Evolutionary conservation across 2,888 invertebrate genomes (phyloP).

Genomic region (Xestia c-nigrum): DNA sequence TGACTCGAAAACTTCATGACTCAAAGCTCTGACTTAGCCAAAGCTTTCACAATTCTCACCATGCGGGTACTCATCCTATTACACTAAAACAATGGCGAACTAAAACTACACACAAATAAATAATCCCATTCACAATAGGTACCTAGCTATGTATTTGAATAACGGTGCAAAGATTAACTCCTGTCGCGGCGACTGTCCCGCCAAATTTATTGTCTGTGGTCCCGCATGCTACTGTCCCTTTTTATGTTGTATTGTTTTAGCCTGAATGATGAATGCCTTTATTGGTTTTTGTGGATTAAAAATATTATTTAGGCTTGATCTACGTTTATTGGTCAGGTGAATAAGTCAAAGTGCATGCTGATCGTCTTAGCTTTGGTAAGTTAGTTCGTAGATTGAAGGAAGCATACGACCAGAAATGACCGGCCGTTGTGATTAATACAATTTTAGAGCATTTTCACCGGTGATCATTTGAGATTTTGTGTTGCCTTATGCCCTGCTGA

Average conservation of each 20-base stretch:
- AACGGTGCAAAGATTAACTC: constrained; percentile 67
- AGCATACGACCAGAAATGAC: neutral
- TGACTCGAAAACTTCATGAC: constrained; percentile 10
- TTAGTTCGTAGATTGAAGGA: neutral
- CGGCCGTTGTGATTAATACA: neutral
- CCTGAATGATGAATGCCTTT: constrained; percentile 55
- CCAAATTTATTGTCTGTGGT: constrained; percentile 67
- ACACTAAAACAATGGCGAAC: constrained; percentile 41
- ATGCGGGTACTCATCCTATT: constrained; percentile 24
- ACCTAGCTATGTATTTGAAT: constrained; percentile 61
- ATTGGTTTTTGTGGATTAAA: constrained; percentile 36
- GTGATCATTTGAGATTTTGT: neutral
- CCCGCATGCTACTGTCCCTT: constrained; percentile 64
- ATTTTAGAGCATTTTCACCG: neutral
- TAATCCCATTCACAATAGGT: constrained; percentile 42
- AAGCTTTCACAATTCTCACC: constrained; percentile 12
- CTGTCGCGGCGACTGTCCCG: constrained; percentile 56
- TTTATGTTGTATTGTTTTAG: constrained; percentile 65
- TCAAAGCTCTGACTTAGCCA: constrained; percentile 1
- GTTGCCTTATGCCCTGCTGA: neutral
- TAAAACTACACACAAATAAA: constrained; percentile 47
- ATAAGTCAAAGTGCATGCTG: neutral
- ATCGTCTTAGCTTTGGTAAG: neutral
- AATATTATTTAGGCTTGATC: constrained; percentile 17
- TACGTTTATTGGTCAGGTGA: neutral